Evolutionary conservation across 2,113 vertebrate genomes (phyloP).

Genomic region (Ptyas mucosa): DNA sequence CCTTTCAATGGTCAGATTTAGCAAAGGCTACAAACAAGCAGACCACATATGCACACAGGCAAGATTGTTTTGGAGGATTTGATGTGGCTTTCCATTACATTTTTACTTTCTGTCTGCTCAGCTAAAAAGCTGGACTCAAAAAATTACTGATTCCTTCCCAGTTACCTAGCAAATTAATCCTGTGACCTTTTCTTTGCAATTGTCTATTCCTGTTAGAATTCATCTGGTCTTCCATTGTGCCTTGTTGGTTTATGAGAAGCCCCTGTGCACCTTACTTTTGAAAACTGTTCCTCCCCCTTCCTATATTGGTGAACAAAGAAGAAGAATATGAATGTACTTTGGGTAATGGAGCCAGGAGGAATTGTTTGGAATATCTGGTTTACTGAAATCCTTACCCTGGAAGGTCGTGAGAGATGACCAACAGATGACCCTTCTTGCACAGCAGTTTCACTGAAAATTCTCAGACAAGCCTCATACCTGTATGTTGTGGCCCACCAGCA

Average conservation of each 20-base stretch:
- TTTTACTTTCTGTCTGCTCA: not conserved
- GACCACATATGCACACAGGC: not conserved
- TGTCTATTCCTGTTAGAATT: not conserved
- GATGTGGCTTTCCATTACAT: not conserved
- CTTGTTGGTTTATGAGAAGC: not conserved
- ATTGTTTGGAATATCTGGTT: not conserved
- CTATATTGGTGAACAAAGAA: not conserved
- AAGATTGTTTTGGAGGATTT: not conserved
- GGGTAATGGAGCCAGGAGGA: not conserved
- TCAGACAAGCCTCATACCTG: not conserved
- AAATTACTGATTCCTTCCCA: not conserved
- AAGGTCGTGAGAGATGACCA: not conserved
- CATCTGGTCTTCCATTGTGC: not conserved
- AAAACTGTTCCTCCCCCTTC: not conserved
- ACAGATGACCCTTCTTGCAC: not conserved
- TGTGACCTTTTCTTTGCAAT: not conserved
- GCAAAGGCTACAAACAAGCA: not conserved
- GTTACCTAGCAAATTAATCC: not conserved
- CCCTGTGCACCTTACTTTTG: not conserved
- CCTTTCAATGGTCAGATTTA: not conserved
- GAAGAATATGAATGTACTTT: not conserved
- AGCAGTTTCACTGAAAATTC: not conserved
- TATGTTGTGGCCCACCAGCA: too few species aligned
- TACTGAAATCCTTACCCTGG: not conserved
- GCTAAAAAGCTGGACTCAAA: not conserved